These are phyloP conservation scores for Cyclophora albipunctata DNA, from an alignment of 2,888 invertebrate genomes.

Conservation along the genomic window DNA sequence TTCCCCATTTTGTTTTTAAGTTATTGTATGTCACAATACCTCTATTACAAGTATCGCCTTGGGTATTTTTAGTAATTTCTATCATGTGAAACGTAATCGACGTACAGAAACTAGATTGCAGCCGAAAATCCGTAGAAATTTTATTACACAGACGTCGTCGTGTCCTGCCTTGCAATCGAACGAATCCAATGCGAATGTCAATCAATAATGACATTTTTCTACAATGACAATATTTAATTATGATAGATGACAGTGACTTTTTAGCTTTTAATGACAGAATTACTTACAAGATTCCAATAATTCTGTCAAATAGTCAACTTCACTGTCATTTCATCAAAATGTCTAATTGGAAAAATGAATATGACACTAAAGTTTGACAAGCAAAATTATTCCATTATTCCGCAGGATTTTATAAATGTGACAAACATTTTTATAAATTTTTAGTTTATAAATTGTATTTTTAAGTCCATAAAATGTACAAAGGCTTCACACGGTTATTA, in stretches of 20 bases:
- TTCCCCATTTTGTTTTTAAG: constrained; percentile 79
- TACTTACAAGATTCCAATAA: background rate
- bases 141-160: constrained; percentile 47
- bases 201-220: background rate
- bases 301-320: too few relatives aligned
- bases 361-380: constrained; percentile 21
- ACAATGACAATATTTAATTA: background rate
- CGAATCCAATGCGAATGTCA: constrained; percentile 16
- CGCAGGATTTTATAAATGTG: too few relatives aligned
- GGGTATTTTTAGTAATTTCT: constrained; percentile 56
- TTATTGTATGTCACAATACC: constrained; percentile 64
- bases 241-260: background rate
- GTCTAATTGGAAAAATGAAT: constrained; percentile 14
- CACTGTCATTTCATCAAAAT: constrained; percentile 5
- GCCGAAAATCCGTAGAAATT: constrained; percentile 31
- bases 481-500: constrained; percentile 62
- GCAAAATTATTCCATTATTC: too few relatives aligned
- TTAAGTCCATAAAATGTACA: constrained; percentile 56
- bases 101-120: constrained; percentile 46
- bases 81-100: constrained; percentile 69
- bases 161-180: constrained; percentile 38
- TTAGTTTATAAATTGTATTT: constrained; percentile 32
- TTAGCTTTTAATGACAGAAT: background rate
- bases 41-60: constrained; percentile 49
- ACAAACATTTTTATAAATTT: constrained; percentile 25